phyloP scores from a whole-genome alignment of 1,140 invertebrate species.

The Cydia fagiglandana region DNA sequence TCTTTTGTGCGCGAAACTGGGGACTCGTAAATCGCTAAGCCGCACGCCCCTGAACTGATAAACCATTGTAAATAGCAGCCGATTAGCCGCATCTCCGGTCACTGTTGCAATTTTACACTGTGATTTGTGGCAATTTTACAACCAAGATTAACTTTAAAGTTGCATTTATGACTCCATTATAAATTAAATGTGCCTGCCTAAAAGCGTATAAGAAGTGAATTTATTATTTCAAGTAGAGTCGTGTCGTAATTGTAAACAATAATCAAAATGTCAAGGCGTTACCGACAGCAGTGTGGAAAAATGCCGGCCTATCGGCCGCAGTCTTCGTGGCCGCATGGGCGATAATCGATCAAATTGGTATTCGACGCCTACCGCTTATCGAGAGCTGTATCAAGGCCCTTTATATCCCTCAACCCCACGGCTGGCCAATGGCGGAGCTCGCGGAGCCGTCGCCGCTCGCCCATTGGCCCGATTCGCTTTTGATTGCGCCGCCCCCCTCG shows the following conservation, averaged over 20 bases:
- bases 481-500: constrained; percentile 75
- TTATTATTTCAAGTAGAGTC: neutral
- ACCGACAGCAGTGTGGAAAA: constrained; percentile 17
- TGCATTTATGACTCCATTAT: constrained; percentile 20
- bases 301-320: constrained; percentile 34
- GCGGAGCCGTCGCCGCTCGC: constrained; percentile 44
- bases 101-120: constrained; percentile 54
- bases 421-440: constrained; percentile 58
- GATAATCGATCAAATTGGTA: constrained; percentile 73
- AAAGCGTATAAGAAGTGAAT: neutral
- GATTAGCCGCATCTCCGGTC: constrained; percentile 58
- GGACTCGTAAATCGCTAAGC: constrained; percentile 61
- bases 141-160: constrained; percentile 43
- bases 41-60: constrained; percentile 63
- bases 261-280: constrained; percentile 32
- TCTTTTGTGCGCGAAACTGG: constrained; percentile 61
- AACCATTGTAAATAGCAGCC: constrained; percentile 71
- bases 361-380: constrained; percentile 73
- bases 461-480: constrained; percentile 74
- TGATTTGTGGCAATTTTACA: constrained; percentile 56
- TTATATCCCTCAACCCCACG: constrained; percentile 59
- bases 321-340: constrained; percentile 41
- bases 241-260: constrained; percentile 14
- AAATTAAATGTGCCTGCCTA: constrained; percentile 3
- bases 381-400: constrained; percentile 74